phyloP scores from a whole-genome alignment of 2,797 vertebrate genomes.

The Schizopygopsis pylzovi region DNA sequence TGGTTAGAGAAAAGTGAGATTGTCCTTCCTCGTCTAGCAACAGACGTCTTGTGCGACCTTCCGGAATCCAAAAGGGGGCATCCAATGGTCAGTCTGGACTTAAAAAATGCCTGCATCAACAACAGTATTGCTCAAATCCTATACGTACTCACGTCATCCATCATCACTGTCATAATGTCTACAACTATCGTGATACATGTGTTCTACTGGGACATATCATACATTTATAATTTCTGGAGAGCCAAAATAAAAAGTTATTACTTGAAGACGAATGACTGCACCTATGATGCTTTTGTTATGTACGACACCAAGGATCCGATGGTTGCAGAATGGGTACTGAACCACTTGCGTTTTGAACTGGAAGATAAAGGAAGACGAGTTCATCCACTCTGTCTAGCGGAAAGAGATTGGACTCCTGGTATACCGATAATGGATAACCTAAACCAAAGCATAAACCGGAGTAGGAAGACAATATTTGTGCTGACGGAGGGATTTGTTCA shows the following conservation, averaged over 20 bases:
- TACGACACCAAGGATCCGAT: conserved; percentile 67
- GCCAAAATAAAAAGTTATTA: conserved; percentile 59
- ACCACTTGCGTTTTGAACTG: conserved; percentile 65
- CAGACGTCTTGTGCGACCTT: conserved; percentile 61
- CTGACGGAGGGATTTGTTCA: conserved; percentile 62
- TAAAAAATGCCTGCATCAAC: conserved; percentile 60
- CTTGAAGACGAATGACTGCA: conserved; percentile 43
- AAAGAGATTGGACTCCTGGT: conserved; percentile 70
- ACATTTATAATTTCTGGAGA: conserved; percentile 62
- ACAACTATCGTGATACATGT: conserved; percentile 62
- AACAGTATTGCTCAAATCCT: conserved; percentile 56
- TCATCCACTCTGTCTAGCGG: conserved; percentile 64
- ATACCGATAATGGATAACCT: conserved; percentile 68
- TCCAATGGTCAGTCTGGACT: conserved; percentile 62
- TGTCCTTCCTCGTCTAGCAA: conserved; percentile 63
- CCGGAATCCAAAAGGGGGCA: conserved; percentile 60
- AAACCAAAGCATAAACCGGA: conserved; percentile 65
- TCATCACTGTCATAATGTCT: conserved; percentile 57
- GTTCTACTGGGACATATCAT: conserved; percentile 70
- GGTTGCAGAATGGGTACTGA: conserved; percentile 65
- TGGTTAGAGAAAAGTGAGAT: conserved; percentile 67
- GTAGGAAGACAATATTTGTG: conserved; percentile 70
- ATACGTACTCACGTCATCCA: conserved; percentile 61
- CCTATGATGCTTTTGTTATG: conserved; percentile 64
- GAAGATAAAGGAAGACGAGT: conserved; percentile 64